Percentiles rank a stretch among this genome's conserved stretches.
phyloP scores from a whole-genome alignment of 2,888 invertebrate genomes.

The Ennomos erosarius region DNA sequence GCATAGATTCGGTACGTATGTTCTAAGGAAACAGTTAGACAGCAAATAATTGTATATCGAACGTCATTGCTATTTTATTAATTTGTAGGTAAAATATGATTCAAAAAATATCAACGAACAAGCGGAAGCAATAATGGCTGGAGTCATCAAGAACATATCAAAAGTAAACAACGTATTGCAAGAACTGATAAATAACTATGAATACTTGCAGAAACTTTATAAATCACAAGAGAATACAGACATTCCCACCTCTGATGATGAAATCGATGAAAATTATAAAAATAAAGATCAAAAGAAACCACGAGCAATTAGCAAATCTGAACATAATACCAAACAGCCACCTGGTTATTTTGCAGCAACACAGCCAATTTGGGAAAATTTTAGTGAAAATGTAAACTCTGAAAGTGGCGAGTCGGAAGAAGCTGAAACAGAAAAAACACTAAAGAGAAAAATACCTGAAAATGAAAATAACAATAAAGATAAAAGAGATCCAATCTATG shows the following conservation, averaged over 20 bases:
- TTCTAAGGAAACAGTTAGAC: not conserved
- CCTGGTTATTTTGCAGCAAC: slow-evolving; percentile 42
- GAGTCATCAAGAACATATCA: slow-evolving; percentile 67
- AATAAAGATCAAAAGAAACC: slow-evolving; percentile 5
- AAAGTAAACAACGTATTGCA: slow-evolving; percentile 61
- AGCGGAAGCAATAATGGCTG: slow-evolving; percentile 48
- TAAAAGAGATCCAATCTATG: not conserved
- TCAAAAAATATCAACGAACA: slow-evolving; percentile 3
- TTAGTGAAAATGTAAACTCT: slow-evolving; percentile 2
- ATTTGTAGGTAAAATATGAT: slow-evolving; percentile 16
- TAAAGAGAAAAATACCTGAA: not conserved
- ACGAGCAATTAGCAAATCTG: not conserved
- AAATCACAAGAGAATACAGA: slow-evolving; percentile 47
- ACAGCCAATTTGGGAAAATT: slow-evolving; percentile 42
- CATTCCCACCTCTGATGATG: slow-evolving; percentile 41
- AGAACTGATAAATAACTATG: slow-evolving; percentile 62
- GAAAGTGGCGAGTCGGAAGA: slow-evolving; percentile 17
- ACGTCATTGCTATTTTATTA: too few species aligned
- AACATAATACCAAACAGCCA: slow-evolving; percentile 4
- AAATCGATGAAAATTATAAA: slow-evolving; percentile 43
- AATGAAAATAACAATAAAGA: slow-evolving; percentile 7
- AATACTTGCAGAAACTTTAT: slow-evolving; percentile 58
- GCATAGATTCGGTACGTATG: slow-evolving; percentile 20
- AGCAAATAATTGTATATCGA: not conserved
- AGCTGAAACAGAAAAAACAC: not conserved